Base-by-base conservation (phyloP, 2,797 vertebrate genomes). In the Chelon auratus region DNA sequence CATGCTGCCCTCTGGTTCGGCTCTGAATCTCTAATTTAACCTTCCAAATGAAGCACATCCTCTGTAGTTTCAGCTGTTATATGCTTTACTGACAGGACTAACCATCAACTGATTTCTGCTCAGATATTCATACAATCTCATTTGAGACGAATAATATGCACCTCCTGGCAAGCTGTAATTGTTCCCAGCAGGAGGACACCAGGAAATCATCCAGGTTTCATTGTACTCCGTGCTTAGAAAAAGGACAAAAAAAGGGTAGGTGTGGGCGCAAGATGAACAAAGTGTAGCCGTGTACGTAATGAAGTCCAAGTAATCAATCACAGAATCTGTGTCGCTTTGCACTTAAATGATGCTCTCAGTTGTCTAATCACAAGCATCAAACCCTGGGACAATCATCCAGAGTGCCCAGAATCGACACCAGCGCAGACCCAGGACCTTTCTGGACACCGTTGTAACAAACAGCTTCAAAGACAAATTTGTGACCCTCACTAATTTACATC, bases 301-400 rank as follows among this genome's bases (percentile, higher is more conserved):
- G 43, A 81, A 77, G 75, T 67, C 45, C 37, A 54, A 54, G 61
- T 57, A 70, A 78, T 78, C 71, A 62, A 74, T 77, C 37, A 30
- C 54, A 30, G 51, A 76, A 45, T 52, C 45, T 59, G 52, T 66
- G 56, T 47, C 14, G 33, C 58, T 75, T 55, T 64, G 62, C 59
- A 58, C 68, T 63, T 67, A 20, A 65, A 77, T 56, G 51, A 64
- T 22, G 33, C 53, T 78, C 36, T 62, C 45, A 11, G 68, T 63
- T 72, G 68, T 77, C 40, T 52, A 39, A 42, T 61, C 50, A 68
- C 22, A 67, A 48, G 24, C 30, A 40, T 50, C 68, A 48, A 67
- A 72, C 56, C 22, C 54, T 9, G 11, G 52, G 9, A 45, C 39
- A 55, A 67, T 47, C 18, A 15, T 51, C 10, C 37, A 62, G 30